Percentiles rank a stretch among this genome's conserved stretches.
phyloP scores from a whole-genome alignment of 2,888 invertebrate genomes.

The Netelia fuscicornis region DNA sequence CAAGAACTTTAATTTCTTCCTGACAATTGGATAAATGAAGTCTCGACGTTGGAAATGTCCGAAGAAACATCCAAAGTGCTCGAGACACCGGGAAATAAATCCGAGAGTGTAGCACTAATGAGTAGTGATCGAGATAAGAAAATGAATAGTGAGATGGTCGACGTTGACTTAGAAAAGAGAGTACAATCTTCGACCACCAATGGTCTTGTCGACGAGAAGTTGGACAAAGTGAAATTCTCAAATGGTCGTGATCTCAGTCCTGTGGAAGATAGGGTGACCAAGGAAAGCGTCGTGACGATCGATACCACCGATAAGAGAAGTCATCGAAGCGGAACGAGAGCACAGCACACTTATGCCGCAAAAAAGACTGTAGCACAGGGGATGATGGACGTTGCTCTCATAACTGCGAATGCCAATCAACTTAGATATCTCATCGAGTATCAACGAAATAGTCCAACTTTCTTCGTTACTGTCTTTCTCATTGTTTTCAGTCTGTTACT shows the following conservation, averaged over 20 bases:
- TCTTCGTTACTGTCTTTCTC: conserved; percentile 86
- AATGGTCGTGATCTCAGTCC: conserved; percentile 16
- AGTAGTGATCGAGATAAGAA: not conserved
- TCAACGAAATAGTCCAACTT: conserved; percentile 87
- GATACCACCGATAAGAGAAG: conserved; percentile 75
- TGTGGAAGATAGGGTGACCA: conserved; percentile 61
- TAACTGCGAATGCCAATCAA: conserved; percentile 90
- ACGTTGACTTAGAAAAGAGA: conserved; percentile 25
- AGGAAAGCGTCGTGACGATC: conserved; percentile 65
- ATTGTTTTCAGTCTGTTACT: conserved; percentile 87
- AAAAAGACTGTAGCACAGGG: conserved; percentile 88
- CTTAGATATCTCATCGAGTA: conserved; percentile 88
- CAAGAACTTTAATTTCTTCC: not conserved
- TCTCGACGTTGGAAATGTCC: not conserved
- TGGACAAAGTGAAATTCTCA: conserved; percentile 9
- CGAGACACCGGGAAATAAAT: not conserved
- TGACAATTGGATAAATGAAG: not conserved
- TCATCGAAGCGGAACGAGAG: conserved; percentile 64
- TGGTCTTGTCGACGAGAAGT: not conserved
- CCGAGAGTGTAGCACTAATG: not conserved
- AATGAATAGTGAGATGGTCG: conserved; percentile 4
- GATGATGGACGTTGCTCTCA: conserved; percentile 90
- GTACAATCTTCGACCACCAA: not conserved
- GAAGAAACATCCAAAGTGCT: not conserved
- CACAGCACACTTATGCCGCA: conserved; percentile 85